Conservation (phyloP, 2,888 invertebrate species). For the Alloscopus bannaensis region DNA sequence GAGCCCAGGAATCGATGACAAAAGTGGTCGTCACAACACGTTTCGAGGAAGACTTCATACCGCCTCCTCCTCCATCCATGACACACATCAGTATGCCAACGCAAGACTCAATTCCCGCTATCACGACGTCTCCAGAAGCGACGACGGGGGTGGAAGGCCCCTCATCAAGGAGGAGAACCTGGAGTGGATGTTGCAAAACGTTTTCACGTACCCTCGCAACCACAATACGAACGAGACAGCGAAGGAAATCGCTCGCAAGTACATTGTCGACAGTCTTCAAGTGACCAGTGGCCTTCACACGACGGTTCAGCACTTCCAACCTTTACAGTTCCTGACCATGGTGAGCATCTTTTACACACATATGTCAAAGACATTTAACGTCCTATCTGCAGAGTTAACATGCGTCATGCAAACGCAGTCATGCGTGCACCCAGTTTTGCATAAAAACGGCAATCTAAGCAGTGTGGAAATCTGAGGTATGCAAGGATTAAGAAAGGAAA, state of each 20-base stretch:
- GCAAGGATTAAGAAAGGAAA: constrained; percentile 5
- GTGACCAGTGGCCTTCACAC: constrained; percentile 70
- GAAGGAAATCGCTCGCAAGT: constrained; percentile 71
- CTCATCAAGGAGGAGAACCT: constrained; percentile 71
- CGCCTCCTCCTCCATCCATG: constrained; percentile 1
- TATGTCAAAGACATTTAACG: no score
- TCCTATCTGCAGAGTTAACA: neutral
- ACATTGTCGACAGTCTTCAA: constrained; percentile 71
- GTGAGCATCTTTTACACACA: no score
- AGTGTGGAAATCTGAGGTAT: constrained; percentile 8
- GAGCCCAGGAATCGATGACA: constrained; percentile 17
- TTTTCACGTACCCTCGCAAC: constrained; percentile 73
- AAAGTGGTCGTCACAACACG: constrained; percentile 43
- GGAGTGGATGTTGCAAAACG: constrained; percentile 72
- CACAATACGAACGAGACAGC: constrained; percentile 73
- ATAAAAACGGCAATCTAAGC: neutral
- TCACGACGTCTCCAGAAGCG: constrained; percentile 60
- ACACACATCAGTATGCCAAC: neutral
- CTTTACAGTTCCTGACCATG: constrained; percentile 72
- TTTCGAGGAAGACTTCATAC: constrained; percentile 38
- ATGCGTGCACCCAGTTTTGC: neutral
- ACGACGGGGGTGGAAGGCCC: constrained; percentile 51
- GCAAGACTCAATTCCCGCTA: constrained; percentile 62
- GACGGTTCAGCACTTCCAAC: constrained; percentile 72
- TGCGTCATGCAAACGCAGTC: neutral